These are phyloP conservation scores for Lontra canadensis DNA, from an alignment of 2,113 vertebrate species.

Conservation along the genomic window DNA sequence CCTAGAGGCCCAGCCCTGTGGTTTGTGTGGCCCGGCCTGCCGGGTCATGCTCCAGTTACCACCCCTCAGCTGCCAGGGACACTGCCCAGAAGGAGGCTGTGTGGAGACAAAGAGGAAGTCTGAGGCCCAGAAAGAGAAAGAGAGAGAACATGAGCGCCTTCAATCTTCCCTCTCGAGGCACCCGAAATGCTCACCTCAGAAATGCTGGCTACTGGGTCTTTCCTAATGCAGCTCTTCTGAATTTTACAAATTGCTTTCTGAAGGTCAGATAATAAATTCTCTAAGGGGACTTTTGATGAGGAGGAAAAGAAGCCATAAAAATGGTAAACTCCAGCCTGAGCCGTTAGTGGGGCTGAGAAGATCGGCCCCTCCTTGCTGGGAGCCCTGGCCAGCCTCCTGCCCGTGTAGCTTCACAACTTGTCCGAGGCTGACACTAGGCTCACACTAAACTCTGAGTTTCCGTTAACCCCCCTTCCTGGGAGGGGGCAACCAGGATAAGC, in stretches of 20 bases:
- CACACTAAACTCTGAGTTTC: neutral
- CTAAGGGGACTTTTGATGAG: neutral
- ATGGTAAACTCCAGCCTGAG: neutral
- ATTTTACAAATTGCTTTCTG: neutral
- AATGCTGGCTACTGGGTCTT: neutral
- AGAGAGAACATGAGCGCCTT: rapidly evolving
- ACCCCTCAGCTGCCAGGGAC: rapidly evolving
- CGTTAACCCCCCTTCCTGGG: rapidly evolving
- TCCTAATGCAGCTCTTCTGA: neutral
- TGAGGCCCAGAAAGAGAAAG: neutral
- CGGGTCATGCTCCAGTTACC: neutral
- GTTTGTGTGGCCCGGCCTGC: neutral
- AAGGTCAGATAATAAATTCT: neutral
- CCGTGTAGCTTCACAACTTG: rapidly evolving
- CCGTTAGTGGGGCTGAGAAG: rapidly evolving
- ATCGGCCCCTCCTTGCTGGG: rapidly evolving
- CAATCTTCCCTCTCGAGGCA: neutral
- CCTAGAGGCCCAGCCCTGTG: neutral
- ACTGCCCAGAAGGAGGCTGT: neutral
- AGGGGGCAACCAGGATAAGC: neutral
- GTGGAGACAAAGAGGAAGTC: neutral
- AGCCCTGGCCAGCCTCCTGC: rapidly evolving
- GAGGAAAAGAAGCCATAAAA: neutral
- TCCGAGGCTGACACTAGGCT: neutral
- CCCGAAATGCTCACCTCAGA: neutral